These are phyloP conservation scores for Chlorocebus sabaeus DNA, from an alignment of 2,113 vertebrate genomes.

Conservation along the genomic window DNA sequence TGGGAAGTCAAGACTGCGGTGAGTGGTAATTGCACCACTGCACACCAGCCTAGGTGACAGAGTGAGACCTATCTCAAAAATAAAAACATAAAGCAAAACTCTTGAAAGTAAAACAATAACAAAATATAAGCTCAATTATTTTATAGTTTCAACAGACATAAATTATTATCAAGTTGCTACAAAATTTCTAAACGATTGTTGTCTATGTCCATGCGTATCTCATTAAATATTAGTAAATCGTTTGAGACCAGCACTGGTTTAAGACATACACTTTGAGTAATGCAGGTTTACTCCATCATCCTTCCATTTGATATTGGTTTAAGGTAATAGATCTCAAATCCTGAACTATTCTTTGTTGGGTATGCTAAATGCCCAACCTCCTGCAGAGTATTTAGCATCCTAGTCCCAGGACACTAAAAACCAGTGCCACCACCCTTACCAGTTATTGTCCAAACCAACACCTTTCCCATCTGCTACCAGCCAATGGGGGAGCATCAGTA, in stretches of 20 bases:
- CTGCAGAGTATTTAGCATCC: not conserved
- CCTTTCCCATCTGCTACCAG: not conserved
- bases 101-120: constrained; percentile 11
- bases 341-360: not conserved
- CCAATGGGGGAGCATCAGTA: not conserved
- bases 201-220: not conserved
- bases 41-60: too few relatives aligned
- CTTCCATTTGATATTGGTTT: not conserved
- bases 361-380: not conserved
- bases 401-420: not conserved
- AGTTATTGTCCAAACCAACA: not conserved
- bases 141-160: not conserved
- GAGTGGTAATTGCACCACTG: too few relatives aligned
- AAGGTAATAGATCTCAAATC: not conserved
- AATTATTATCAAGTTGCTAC: not conserved
- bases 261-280: not conserved
- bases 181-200: not conserved
- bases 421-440: not conserved
- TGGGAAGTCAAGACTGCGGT: too few relatives aligned
- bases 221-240: not conserved
- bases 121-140: not conserved
- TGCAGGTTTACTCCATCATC: not conserved
- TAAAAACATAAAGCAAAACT: too few relatives aligned
- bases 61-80: too few relatives aligned
- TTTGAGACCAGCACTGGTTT: not conserved